These are phyloP conservation scores for Bucorvus abyssinicus DNA, from an alignment of 2,797 vertebrate species.

Conservation along the genomic window DNA sequence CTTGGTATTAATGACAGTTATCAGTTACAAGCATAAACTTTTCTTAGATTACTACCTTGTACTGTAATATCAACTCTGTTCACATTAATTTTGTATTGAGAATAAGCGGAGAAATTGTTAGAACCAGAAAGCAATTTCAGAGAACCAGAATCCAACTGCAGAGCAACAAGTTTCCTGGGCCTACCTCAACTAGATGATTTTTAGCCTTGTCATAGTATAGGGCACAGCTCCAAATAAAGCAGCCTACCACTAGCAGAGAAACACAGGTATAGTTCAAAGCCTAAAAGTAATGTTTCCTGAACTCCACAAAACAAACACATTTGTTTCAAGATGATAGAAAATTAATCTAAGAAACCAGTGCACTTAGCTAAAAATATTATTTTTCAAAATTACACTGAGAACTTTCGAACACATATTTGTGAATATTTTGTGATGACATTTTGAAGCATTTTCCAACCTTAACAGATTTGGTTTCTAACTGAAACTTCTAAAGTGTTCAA, in stretches of 20 bases:
- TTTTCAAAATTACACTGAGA: background rate
- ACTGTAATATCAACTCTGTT: background rate
- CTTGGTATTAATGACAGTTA: background rate
- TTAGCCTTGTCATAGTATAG: slow-evolving; percentile 1
- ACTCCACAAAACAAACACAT: rapidly evolving
- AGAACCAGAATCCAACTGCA: background rate
- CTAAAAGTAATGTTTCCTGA: background rate
- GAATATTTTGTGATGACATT: rapidly evolving
- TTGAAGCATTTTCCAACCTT: background rate
- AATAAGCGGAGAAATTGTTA: background rate
- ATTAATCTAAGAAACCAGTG: background rate
- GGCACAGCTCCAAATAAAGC: slow-evolving; percentile 54
- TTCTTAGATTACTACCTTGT: background rate
- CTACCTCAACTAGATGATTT: background rate
- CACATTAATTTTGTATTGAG: background rate
- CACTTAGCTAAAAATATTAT: background rate
- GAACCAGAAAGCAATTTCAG: background rate
- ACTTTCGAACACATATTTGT: background rate
- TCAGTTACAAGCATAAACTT: background rate
- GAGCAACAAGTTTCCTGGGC: background rate
- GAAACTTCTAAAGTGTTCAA: background rate
- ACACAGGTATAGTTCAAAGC: background rate
- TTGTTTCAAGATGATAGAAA: background rate
- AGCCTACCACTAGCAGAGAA: background rate
- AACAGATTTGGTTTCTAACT: background rate